Evolutionary conservation across 2,113 vertebrate genomes (phyloP), one percentile per base, ranked within the genome.

Genomic region (Numida meleagris): DNA sequence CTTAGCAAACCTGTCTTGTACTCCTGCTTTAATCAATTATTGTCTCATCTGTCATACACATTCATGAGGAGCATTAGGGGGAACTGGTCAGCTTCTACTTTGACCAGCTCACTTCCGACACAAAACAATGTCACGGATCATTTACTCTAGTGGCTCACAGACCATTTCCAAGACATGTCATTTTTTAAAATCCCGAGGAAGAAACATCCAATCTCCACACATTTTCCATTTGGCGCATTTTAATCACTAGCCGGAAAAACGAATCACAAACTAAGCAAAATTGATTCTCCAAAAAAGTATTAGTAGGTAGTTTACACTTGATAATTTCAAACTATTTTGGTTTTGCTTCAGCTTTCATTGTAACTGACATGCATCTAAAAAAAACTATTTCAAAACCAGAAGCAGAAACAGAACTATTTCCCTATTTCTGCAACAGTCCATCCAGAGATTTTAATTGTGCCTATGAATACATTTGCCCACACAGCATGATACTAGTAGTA

Each of bases 1-100:
- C 4, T 1, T 78, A 83, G 57, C 31, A 63, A 88, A 77, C n/a
- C 63, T 91, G 82, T 91, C 68, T 73, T 71, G 21, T 55, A 82
- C 65, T 85, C 40, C 78, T 88, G 79, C 25, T 91, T 93, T 88
- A 67, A 81, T 63, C 61, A 40, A 40, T 81, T 90, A 94, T 18
- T 5, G 4, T 94, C 76, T 95, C 48, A 82, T 89, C 84, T 82
- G 82, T 90, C 88, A 81, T 27, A 86, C 3, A 5, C 13, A 51
- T 88, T 91, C 86, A 25, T 63, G 45, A 86, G 59, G 21, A 88
- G 38, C 20, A 50, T 71, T 68, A 46, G 27, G 25, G 13, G 34
- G 21, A 88, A 29, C 42, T 45, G 29, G 46, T 68, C 72, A 86
- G 23, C 46, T 93, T 74, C 33, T 83, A 55, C 45, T 82, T 58